phyloP scores from a whole-genome alignment of 2,113 vertebrate genomes.

The Ailuropoda melanoleuca region DNA sequence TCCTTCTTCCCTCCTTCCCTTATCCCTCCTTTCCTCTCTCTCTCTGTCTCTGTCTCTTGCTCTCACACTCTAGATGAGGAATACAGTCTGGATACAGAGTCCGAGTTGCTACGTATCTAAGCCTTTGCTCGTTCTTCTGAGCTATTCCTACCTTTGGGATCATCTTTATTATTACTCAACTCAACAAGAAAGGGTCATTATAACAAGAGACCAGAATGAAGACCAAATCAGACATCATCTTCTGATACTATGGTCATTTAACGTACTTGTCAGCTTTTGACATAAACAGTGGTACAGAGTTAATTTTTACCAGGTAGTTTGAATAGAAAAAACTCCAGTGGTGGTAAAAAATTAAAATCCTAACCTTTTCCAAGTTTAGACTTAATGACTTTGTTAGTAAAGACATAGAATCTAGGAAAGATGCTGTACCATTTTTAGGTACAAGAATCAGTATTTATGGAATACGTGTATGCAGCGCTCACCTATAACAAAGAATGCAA shows the following conservation, averaged over 20 bases:
- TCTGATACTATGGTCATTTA: not conserved
- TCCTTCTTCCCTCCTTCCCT: not conserved
- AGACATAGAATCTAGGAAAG: constrained; percentile 20
- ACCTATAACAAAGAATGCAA: constrained; percentile 35
- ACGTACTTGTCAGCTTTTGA: not conserved
- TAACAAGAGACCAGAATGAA: not conserved
- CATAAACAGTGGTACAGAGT: not conserved
- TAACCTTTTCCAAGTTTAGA: constrained; percentile 32
- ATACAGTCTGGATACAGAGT: not conserved
- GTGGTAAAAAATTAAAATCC: constrained; percentile 58
- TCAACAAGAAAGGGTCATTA: not conserved
- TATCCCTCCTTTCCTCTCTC: accelerated
- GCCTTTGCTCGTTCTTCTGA: not conserved
- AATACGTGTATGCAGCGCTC: not conserved
- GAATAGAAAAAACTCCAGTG: not conserved
- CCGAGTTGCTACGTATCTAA: not conserved
- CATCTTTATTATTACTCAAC: not conserved
- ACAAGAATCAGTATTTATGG: constrained; percentile 28
- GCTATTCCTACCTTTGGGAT: not conserved
- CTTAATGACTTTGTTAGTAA: constrained; percentile 55
- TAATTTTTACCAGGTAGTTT: constrained; percentile 5
- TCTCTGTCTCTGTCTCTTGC: accelerated
- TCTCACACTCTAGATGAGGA: not conserved
- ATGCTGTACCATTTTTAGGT: constrained; percentile 35
- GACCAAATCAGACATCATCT: not conserved